Base-by-base conservation (phyloP, 2,888 invertebrate genomes). In the Leucophenga maculata region DNA sequence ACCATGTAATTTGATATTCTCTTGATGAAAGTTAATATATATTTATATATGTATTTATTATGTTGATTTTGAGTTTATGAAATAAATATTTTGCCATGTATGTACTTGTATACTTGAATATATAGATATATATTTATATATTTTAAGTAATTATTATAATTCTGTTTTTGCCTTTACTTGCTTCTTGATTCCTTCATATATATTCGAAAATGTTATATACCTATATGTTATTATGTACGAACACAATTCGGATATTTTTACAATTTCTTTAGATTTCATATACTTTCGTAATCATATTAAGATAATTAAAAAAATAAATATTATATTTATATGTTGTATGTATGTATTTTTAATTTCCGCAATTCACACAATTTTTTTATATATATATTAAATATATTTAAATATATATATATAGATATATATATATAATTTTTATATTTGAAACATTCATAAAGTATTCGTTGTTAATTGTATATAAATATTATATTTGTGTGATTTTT, bases 361-460 rank as follows among this genome's bases (percentile, higher is more conserved):
- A 46, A 20, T 67, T 44, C 32, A 57, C n/a, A 59, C 50, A 46
- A 20, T 55, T 48, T 67, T n/a, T 26, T 31, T 65, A 55, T 65
- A 22, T 26, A 57, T 67, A 26, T 67, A 32, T 67, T 62, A 52
- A n/a, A 50, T 50, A 68, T 74, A 71, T 72, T 48, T 72, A 64
- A 67, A 31, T 74, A 64, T 69, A 67, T 72, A 67, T 72, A 71
- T 71, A 69, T 69, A 62, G 62, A 65, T 74, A 66, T 69, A 50
- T 71, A 14, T 55, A 31, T 50, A 46, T 20, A 64, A 22, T 16
- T 11, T 26, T 67, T 72, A 70, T 73, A 74, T 39, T 11, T 73
- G 78, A 78, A 78, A 78, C 74, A 76, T 78, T 76, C 75, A 71
- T 75, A 80, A 80, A 82, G 79, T 76, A 78, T 82, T 80, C 80